Base-by-base conservation (phyloP, 2,113 vertebrate species). In the Tupaia tana region DNA sequence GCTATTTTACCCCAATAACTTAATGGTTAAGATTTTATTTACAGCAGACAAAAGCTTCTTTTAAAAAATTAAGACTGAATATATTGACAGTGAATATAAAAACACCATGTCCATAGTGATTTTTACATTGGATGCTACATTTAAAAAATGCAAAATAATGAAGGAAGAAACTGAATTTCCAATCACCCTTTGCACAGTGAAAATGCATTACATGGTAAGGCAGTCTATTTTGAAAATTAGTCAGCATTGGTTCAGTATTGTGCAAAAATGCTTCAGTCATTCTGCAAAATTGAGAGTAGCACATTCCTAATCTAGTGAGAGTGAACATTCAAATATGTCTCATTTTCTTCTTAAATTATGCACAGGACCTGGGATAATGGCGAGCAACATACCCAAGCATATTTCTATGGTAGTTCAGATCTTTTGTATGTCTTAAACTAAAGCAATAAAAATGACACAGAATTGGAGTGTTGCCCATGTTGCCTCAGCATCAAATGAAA, bases 381-480 rank as follows among this genome's bases (percentile, higher is more conserved):
- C 43, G 95, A 87, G 3, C 3, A 66, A 64, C 64, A 94, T 83
- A 87, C 31, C 27, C 25, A 93, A 86, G 61, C 80, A 75, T 85
- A 77, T 82, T 90, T 87, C 14, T 61, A 9, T 16, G 54, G 61
- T 67, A 96, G 90, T 19, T 93, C 86, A 83, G 58, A 82, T 82
- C 80, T 73, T 95, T 24, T 15, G 0, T 93, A 85, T 86, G 71
- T 96, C n/a, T 91, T 22, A 91, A 81, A 86, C 70, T 27, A 81
- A 6, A 96, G 79, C 92, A 95, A 43, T 95, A 94, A 92, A 95
- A 96, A 97, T 88, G 63, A 96, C 86, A 97, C 86, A 93, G 93
- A 97, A 77, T 92, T 97, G 97, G 83, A 95, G 71, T 90, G 89
- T 34, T n/a, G 90, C 93, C 93, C 90, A 94, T 90, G 89, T 91